phyloP scores from a whole-genome alignment of 2,797 vertebrate species.

The Caiman crocodilus region DNA sequence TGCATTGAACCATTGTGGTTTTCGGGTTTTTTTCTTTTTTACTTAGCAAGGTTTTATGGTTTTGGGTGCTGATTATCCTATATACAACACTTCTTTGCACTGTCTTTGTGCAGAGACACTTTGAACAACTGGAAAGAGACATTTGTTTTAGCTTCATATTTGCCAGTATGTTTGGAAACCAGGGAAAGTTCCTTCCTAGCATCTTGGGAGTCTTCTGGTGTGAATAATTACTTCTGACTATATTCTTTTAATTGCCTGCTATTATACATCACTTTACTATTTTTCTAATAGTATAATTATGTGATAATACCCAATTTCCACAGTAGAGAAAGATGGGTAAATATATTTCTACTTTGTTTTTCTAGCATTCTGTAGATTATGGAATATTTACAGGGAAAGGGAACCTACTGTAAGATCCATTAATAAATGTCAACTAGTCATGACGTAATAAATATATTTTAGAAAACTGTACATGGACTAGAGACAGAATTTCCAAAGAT shows the following conservation, averaged over 20 bases:
- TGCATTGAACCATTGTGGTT: too few relatives aligned
- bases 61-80: background rate
- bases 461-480: background rate
- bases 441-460: background rate
- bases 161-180: background rate
- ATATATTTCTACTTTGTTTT: background rate
- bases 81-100: background rate
- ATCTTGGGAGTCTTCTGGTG: background rate
- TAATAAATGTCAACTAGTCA: background rate
- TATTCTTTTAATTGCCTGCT: background rate
- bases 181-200: background rate
- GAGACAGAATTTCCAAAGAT: background rate
- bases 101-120: background rate
- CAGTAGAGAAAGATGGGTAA: background rate
- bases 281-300: background rate
- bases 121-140: background rate
- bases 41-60: background rate
- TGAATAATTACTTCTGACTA: background rate
- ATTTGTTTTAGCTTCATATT: background rate
- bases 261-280: background rate
- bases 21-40: background rate
- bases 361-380: background rate
- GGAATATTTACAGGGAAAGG: background rate
- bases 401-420: background rate
- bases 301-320: background rate